A percentile compares a stretch with the other conserved stretches of the same genome.
Conservation (phyloP, 2,113 vertebrate genomes). For the Capreolus pygargus region DNA sequence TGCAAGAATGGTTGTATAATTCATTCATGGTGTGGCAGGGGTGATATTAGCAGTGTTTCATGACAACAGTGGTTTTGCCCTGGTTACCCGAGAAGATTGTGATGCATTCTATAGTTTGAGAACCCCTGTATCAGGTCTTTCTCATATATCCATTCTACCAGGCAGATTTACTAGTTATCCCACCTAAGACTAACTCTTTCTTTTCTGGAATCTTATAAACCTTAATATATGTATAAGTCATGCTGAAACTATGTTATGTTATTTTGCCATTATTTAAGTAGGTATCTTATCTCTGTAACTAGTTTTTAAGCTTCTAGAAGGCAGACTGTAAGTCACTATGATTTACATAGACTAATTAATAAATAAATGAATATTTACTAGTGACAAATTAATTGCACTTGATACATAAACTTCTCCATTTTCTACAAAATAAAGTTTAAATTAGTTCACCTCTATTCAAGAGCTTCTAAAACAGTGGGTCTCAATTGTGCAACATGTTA, state of each 20-base stretch:
- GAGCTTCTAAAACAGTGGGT: neutral
- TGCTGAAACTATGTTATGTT: neutral
- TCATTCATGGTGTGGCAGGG: neutral
- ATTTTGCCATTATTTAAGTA: neutral
- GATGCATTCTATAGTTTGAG: neutral
- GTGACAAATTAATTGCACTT: neutral
- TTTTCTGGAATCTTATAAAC: neutral
- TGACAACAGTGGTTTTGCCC: neutral
- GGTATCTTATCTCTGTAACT: neutral
- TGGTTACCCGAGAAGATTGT: neutral
- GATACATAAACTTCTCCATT: neutral
- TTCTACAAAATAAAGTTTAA: slow-evolving; percentile 39
- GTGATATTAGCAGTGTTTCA: neutral
- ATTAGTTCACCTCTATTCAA: neutral
- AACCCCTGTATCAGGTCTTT: neutral
- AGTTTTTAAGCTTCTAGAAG: neutral
- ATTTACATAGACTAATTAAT: neutral
- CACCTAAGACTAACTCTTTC: neutral
- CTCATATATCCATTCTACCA: neutral
- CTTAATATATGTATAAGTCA: neutral
- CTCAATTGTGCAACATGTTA: neutral
- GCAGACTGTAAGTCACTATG: neutral
- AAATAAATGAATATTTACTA: neutral
- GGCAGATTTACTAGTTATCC: neutral
- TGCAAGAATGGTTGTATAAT: neutral